These are phyloP conservation scores for Latrodectus hesperus DNA, from an alignment of 2,888 invertebrate species.

Conservation along the genomic window DNA sequence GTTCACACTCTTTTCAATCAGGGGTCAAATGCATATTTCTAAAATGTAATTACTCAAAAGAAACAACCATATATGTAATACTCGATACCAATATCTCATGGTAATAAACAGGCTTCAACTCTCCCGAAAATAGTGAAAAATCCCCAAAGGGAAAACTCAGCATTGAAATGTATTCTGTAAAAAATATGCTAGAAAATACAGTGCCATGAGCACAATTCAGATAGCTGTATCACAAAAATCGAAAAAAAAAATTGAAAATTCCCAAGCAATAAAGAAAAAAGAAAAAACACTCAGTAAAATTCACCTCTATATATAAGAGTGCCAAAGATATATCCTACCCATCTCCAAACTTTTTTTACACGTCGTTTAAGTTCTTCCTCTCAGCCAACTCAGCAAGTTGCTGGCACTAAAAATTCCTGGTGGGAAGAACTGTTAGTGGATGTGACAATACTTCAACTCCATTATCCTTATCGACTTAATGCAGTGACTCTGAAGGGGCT, in stretches of 20 bases:
- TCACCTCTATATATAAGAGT: too few relatives aligned
- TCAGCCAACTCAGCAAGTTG: constrained; percentile 34
- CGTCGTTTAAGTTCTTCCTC: constrained; percentile 48
- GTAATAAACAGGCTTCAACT: too few relatives aligned
- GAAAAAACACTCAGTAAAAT: not conserved
- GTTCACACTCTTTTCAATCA: too few relatives aligned
- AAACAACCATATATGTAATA: too few relatives aligned
- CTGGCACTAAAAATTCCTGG: constrained; percentile 37
- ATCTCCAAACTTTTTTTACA: constrained; percentile 44
- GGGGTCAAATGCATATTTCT: too few relatives aligned
- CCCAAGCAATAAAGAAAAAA: not conserved
- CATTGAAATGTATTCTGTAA: constrained; percentile 20
- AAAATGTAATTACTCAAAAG: too few relatives aligned
- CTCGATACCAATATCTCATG: too few relatives aligned
- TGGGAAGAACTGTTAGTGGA: constrained; percentile 33
- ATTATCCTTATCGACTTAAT: constrained; percentile 64
- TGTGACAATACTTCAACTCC: constrained; percentile 58
- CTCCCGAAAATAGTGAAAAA: not conserved
- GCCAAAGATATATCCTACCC: constrained; percentile 21
- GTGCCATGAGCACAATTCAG: constrained; percentile 54
- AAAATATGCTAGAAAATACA: constrained; percentile 26
- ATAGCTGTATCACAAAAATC: constrained; percentile 47
- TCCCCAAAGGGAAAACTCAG: not conserved
- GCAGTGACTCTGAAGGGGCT: constrained; percentile 25
- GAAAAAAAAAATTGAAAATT: not conserved